phyloP scores from a whole-genome alignment of 2,797 vertebrate genomes.

The Tiaroga cobitis region DNA sequence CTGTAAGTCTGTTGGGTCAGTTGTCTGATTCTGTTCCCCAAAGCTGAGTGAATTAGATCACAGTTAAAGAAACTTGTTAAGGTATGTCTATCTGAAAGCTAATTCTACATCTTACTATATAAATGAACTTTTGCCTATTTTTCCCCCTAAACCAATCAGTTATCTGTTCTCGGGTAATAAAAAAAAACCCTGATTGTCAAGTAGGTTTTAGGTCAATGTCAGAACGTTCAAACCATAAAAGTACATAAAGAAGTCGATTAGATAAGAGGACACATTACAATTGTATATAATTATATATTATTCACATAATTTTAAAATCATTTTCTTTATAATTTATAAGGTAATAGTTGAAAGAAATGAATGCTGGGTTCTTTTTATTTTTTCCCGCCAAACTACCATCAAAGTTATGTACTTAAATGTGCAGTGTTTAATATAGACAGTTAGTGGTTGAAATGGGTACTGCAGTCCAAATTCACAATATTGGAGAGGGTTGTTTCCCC shows the following conservation, averaged over 20 bases:
- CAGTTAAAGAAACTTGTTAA: neutral
- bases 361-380: neutral
- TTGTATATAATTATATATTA: too few species aligned
- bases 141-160: neutral
- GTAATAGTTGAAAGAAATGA: neutral
- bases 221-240: conserved; percentile 8
- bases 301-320: neutral
- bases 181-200: neutral
- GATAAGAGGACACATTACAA: neutral
- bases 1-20: neutral
- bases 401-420: neutral
- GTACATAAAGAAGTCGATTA: neutral
- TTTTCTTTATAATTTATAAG: neutral
- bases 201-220: neutral
- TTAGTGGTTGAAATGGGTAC: neutral
- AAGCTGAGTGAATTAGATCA: neutral
- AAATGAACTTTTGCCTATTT: neutral
- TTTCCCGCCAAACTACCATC: neutral
- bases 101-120: neutral
- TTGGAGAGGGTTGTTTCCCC: too few species aligned
- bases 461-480: neutral
- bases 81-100: neutral
- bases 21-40: neutral
- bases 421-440: neutral
- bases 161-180: neutral